Evolutionary conservation across 2,888 invertebrate species (phyloP).

Genomic region (Pinctada fucata): DNA sequence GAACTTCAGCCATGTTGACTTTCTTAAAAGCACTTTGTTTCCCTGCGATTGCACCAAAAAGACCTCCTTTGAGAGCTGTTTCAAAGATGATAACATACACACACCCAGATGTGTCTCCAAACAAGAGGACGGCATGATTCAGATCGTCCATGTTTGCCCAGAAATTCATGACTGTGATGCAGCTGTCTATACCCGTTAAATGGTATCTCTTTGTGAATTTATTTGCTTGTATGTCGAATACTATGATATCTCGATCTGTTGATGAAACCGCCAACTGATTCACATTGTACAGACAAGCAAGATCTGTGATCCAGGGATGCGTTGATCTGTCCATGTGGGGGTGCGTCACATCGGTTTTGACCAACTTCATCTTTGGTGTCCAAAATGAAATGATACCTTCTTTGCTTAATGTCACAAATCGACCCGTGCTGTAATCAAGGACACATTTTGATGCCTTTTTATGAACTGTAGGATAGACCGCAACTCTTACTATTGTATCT

Average conservation of each 20-base stretch:
- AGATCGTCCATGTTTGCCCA: constrained; percentile 79
- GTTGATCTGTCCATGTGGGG: constrained; percentile 79
- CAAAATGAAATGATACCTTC: constrained; percentile 89
- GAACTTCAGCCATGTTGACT: constrained; percentile 54
- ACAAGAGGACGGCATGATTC: constrained; percentile 82
- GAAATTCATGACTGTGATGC: constrained; percentile 81
- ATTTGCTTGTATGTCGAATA: constrained; percentile 82
- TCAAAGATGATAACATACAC: constrained; percentile 60
- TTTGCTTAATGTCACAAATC: constrained; percentile 86
- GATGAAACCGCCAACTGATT: constrained; percentile 87
- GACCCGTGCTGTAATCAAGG: constrained; percentile 82
- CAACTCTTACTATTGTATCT: constrained; percentile 81
- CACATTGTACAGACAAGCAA: constrained; percentile 86
- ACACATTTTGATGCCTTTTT: constrained; percentile 39
- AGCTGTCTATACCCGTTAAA: constrained; percentile 83
- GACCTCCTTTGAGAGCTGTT: constrained; percentile 52
- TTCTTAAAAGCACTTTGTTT: constrained; percentile 55
- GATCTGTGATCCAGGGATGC: constrained; percentile 84
- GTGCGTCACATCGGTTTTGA: constrained; percentile 52
- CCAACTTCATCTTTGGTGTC: constrained; percentile 84
- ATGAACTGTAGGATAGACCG: constrained; percentile 59
- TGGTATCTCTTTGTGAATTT: constrained; percentile 80
- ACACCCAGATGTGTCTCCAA: constrained; percentile 87
- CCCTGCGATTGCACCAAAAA: constrained; percentile 55
- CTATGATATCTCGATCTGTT: constrained; percentile 86